Evolutionary conservation across 1,140 invertebrate species (phyloP).

Genomic region (Acyrthosiphon pisum): DNA sequence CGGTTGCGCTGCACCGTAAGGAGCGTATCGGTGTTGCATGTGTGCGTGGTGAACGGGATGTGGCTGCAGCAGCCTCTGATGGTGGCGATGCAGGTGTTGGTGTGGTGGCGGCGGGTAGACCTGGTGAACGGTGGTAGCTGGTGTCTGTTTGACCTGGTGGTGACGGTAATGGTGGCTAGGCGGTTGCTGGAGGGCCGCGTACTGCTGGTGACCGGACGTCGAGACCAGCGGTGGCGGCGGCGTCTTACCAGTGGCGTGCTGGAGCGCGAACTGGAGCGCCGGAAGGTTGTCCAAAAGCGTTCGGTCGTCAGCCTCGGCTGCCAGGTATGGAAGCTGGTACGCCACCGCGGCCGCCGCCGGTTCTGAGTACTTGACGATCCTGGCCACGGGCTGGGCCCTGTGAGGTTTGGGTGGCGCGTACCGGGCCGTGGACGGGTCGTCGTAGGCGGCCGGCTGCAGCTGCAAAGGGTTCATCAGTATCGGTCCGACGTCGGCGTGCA

Average conservation of each 20-base stretch:
- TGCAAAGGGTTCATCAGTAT: slow-evolving; percentile 37
- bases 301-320: background rate
- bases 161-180: background rate
- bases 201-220: background rate
- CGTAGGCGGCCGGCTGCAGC: background rate
- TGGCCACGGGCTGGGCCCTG: background rate
- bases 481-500: background rate
- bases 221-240: background rate
- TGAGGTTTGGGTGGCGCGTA: background rate
- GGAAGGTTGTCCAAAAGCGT: background rate
- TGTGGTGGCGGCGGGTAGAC: slow-evolving; percentile 59
- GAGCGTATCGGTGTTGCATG: slow-evolving; percentile 60
- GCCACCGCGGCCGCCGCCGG: slow-evolving; percentile 60
- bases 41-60: slow-evolving; percentile 61
- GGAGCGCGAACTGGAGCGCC: background rate
- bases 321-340: slow-evolving; percentile 60
- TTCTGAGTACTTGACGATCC: slow-evolving; percentile 12
- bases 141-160: background rate
- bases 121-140: slow-evolving; percentile 59
- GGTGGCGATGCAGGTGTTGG: slow-evolving; percentile 61
- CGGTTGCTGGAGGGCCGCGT: background rate
- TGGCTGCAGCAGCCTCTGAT: slow-evolving; percentile 64
- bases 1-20: slow-evolving; percentile 65
- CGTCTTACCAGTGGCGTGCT: background rate
- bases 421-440: background rate